Base-by-base conservation (phyloP, 2,888 invertebrate species). In the Esperia sulphurella region DNA sequence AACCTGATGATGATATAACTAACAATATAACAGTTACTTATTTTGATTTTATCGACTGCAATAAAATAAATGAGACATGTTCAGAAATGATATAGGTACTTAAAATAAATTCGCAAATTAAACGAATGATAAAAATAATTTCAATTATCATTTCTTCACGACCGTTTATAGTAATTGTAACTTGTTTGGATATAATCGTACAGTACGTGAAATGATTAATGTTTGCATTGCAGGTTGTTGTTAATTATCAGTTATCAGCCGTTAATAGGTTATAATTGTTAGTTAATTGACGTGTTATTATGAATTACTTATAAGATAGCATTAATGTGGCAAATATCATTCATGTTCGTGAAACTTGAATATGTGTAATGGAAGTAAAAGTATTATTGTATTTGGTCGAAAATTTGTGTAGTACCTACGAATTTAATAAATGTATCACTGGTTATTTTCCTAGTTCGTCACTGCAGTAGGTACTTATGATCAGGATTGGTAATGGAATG, bases 181-280 rank as follows among this genome's bases (percentile, higher is more conserved):
- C 55, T 57, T 51, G 59, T 67, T 63, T 63, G 60, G 66, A 68
- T 63, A 57, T 65, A 68, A 74, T 70, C 63, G 61, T 63, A 61
- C 54, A 47, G 51, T 52, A 64, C 56, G 58, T 53, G 59, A 43
- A 48, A 43, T 82, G 83, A 83, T 83, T 83, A 71, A 83, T 82
- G 82, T 67, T 58, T 56, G 62, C 63, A 68, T 71, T 65, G 69
- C 68, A 65, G 60, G 57, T 52, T 52, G 57, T 52, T 52, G 62
- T 68, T 80, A 79, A 78, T 80, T 75, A 76, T 63, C 60, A 63
- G 61, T 65, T 79, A 82, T 81, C 71, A 71, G 57, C 55, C 64
- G 61, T 54, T 80, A 80, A 81, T 83, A 71, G 52, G 55, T 59
- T 55, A 61, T 78, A 74, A 79, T 78, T 79, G 74, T 68, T 61